Evolutionary conservation across 2,888 invertebrate species (phyloP).

Genomic region (Dynastes hyllus): DNA sequence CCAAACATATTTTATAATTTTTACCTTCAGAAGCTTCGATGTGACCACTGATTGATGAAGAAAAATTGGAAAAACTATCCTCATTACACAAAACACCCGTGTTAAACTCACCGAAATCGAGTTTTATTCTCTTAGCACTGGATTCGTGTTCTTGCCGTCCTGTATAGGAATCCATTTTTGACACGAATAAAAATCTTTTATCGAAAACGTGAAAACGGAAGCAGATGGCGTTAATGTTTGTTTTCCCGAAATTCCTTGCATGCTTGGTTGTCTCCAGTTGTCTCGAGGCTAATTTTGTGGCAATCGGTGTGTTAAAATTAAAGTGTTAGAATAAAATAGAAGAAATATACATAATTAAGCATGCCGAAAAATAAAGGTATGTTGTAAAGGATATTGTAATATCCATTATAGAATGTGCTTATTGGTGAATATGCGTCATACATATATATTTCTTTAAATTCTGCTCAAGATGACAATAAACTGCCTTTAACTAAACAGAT

Average conservation of each 20-base stretch:
- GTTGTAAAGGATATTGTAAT: conserved; percentile 44
- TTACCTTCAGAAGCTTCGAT: conserved; percentile 70
- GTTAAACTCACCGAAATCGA: conserved; percentile 66
- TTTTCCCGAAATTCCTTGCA: conserved; percentile 61
- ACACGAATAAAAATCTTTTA: conserved; percentile 67
- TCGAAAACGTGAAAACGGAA: conserved; percentile 59
- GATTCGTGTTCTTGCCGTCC: conserved; percentile 70
- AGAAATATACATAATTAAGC: conserved; percentile 55
- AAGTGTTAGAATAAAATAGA: conserved; percentile 38
- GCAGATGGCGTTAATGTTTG: conserved; percentile 60
- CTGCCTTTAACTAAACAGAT: neutral
- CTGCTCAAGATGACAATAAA: too few species aligned
- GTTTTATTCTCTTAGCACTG: conserved; percentile 69
- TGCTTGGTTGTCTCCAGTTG: conserved; percentile 49
- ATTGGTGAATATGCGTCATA: conserved; percentile 23
- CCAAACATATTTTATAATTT: conserved; percentile 70
- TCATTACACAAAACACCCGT: conserved; percentile 68
- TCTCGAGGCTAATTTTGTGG: conserved; percentile 23
- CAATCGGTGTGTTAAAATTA: conserved; percentile 32
- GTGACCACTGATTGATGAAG: conserved; percentile 64
- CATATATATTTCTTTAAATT: conserved; percentile 19
- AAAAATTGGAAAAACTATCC: conserved; percentile 67
- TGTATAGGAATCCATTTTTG: conserved; percentile 71
- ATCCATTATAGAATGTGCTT: neutral
- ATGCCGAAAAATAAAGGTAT: conserved; percentile 79